A percentile compares a stretch with the other conserved stretches of the same genome.
Conservation (phyloP, 2,888 invertebrate species). For the Therioaphis trifolii region DNA sequence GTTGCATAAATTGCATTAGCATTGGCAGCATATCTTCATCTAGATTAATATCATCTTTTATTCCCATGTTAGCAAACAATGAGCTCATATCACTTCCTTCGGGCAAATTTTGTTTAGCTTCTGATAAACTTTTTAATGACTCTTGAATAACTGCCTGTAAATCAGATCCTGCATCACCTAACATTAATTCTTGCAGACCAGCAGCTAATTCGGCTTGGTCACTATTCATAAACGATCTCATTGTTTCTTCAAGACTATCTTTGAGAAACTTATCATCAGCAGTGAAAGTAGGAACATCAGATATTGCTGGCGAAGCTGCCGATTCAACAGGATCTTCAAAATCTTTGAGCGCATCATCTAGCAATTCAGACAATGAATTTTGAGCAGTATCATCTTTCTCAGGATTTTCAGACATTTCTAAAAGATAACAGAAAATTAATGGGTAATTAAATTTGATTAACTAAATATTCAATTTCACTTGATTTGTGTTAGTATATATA, state of each 20-base stretch:
- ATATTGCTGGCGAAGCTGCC: background rate
- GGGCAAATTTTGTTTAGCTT: constrained; percentile 46
- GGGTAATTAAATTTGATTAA: background rate
- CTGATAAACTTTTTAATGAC: constrained; percentile 49
- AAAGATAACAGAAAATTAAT: background rate
- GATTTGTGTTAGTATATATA: background rate
- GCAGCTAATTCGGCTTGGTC: constrained; percentile 41
- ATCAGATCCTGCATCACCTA: constrained; percentile 39
- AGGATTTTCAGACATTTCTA: constrained; percentile 39
- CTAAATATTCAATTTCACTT: background rate
- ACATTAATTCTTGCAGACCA: constrained; percentile 37
- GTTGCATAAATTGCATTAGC: constrained; percentile 63
- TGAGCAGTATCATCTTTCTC: constrained; percentile 7
- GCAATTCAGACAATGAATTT: constrained; percentile 29
- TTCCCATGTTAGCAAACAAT: constrained; percentile 54
- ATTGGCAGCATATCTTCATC: constrained; percentile 60
- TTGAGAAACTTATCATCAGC: constrained; percentile 26
- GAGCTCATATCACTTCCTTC: constrained; percentile 50
- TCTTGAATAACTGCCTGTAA: constrained; percentile 51
- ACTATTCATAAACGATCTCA: constrained; percentile 45
- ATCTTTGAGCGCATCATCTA: constrained; percentile 55
- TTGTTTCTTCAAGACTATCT: constrained; percentile 50
- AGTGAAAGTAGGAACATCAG: background rate
- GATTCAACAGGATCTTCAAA: constrained; percentile 22
- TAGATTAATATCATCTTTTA: constrained; percentile 53